Percentiles rank a stretch among this genome's conserved stretches.
Evolutionary conservation across 92 coral and sea anemone genomes (phyloP).

Genomic region (Muricea muricata): DNA sequence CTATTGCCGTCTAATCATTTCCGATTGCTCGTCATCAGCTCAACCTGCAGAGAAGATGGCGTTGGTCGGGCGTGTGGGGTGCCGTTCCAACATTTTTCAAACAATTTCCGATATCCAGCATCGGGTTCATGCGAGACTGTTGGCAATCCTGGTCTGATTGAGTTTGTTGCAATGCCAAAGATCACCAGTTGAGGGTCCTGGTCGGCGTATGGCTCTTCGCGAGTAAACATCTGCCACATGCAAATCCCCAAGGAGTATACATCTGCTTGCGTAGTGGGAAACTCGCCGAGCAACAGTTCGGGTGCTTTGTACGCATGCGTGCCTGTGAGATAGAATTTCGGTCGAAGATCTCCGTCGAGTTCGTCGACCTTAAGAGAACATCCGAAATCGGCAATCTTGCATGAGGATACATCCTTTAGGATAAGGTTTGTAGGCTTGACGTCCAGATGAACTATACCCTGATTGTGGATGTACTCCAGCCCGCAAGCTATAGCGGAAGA

Average conservation of each 20-base stretch:
- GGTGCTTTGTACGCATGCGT: slow-evolving; percentile 94
- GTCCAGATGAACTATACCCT: slow-evolving; percentile 82
- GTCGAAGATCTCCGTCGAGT: slow-evolving; percentile 77
- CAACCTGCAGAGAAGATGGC: background rate
- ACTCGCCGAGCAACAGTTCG: slow-evolving; percentile 86
- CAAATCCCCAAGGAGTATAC: slow-evolving; percentile 90
- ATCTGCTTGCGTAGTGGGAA: slow-evolving; percentile 81
- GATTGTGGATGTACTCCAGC: slow-evolving; percentile 74
- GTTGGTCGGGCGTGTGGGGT: slow-evolving; percentile 34
- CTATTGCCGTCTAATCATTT: background rate
- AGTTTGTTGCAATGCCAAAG: slow-evolving; percentile 92
- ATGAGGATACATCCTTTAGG: slow-evolving; percentile 68
- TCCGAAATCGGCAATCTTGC: slow-evolving; percentile 95
- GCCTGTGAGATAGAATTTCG: slow-evolving; percentile 81
- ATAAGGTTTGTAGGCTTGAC: slow-evolving; percentile 93
- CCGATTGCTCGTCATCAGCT: background rate
- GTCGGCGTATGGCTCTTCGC: slow-evolving; percentile 90
- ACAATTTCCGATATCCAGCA: slow-evolving; percentile 39
- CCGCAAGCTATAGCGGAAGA: slow-evolving; percentile 79
- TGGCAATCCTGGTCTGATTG: slow-evolving; percentile 72
- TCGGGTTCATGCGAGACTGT: slow-evolving; percentile 14
- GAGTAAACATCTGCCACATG: slow-evolving; percentile 92
- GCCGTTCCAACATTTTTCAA: slow-evolving; percentile 34
- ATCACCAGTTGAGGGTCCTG: slow-evolving; percentile 92
- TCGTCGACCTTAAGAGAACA: slow-evolving; percentile 79